These are phyloP conservation scores for Bombus vancouverensis DNA, from an alignment of 1,140 invertebrate species.

Conservation along the genomic window DNA sequence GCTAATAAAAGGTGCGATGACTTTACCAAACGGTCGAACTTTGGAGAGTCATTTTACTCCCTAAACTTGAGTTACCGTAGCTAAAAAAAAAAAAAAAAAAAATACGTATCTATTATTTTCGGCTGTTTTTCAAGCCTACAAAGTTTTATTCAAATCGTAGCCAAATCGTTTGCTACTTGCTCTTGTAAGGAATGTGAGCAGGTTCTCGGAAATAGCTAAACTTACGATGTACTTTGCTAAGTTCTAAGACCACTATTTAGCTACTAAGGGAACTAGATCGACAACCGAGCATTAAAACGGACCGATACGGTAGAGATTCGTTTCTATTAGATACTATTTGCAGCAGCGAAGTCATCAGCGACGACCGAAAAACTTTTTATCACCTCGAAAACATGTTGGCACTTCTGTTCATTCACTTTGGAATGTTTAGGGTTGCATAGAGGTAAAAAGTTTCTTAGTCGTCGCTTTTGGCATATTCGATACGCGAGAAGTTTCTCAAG, in stretches of 20 bases:
- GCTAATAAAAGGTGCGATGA: constrained; percentile 53
- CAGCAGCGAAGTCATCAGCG: too few relatives aligned
- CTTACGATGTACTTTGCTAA: constrained; percentile 54
- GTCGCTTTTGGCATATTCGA: background rate
- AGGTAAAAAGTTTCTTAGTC: background rate
- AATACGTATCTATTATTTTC: too few relatives aligned
- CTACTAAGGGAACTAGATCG: constrained; percentile 56
- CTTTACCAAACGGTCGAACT: constrained; percentile 1
- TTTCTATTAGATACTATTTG: too few relatives aligned
- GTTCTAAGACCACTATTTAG: constrained; percentile 64
- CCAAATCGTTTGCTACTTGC: too few relatives aligned
- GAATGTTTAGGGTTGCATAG: too few relatives aligned
- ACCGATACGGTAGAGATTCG: too few relatives aligned
- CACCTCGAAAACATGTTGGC: too few relatives aligned
- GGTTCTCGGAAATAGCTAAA: constrained; percentile 40
- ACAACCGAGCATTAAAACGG: constrained; percentile 12
- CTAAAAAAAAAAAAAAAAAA: too few relatives aligned
- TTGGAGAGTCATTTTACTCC: too few relatives aligned
- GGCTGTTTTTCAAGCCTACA: too few relatives aligned
- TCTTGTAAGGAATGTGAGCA: constrained; percentile 23
- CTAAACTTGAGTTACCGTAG: too few relatives aligned
- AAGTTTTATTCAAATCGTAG: too few relatives aligned
- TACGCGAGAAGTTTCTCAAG: background rate
- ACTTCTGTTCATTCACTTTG: background rate
- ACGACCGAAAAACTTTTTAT: background rate